Evolutionary conservation across 2,797 vertebrate species (phyloP), one percentile per base, ranked within the genome.

Genomic region (Apogon talboti): DNA sequence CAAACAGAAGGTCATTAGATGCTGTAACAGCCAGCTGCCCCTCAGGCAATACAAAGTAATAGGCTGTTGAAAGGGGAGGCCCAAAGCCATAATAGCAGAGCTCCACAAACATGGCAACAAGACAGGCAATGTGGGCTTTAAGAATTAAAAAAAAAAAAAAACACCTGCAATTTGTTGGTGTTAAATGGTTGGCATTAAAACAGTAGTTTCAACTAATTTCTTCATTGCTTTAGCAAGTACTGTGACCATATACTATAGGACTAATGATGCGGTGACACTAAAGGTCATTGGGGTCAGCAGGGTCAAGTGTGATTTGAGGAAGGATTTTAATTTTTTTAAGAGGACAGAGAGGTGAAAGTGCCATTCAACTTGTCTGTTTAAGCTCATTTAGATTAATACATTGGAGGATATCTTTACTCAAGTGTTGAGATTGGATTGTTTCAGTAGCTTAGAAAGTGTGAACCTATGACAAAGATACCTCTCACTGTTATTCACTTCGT

Each of bases 1-100:
- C 79, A 83, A 80, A 86, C 82, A 87, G 80, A 79, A 79, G 78
- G 76, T 71, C 75, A 79, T 85, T 87, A 71, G 67, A 66, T 76
- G 64, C 78, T 78, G 77, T 72, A 89, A 53, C 62, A 75, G 68
- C 71, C 75, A 83, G 83, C 70, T 83, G 76, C 65, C 71, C 87
- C 71, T 74, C 76, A 72, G 84, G 85, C 83, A 72, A 28, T 66
- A 63, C 49, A 84, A 70, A 77, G 65, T 76, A 87, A 88, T 80
- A 78, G 78, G 76, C 60, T 78, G 74, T 68, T 78, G 79, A 82
- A 79, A 56, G 62, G 71, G 60, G 46, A 82, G 69, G 51, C 65
- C 60, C 59, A 73, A 52, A 81, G 74, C 66, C 44, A 78, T 81
- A 74, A 86, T 44, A 79, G 69, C 46, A 65, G 48, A 49, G 18